Conservation (phyloP, 2,113 vertebrate species). For the Hypanus sabinus region DNA sequence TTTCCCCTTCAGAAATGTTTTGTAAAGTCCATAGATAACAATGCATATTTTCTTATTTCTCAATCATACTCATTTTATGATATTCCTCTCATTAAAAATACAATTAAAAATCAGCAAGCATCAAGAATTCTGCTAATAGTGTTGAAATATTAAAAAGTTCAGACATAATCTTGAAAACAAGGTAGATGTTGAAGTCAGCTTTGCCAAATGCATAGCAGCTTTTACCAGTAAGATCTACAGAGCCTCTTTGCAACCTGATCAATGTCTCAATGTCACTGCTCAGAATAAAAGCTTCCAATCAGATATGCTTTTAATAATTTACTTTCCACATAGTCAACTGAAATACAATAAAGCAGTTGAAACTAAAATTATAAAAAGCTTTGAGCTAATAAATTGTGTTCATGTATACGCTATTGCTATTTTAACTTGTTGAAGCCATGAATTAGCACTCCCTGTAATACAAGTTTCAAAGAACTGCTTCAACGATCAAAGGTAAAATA, state of each 20-base stretch:
- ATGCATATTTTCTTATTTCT: no score
- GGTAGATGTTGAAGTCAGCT: background rate
- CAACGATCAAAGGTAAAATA: constrained; percentile 9
- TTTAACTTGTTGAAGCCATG: background rate
- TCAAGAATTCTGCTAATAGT: background rate
- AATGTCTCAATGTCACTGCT: background rate
- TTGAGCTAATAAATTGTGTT: background rate
- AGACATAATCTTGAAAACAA: background rate
- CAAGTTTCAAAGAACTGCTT: background rate
- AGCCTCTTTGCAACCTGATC: background rate
- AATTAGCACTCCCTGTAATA: background rate
- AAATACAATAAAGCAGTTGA: background rate
- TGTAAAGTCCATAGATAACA: no score
- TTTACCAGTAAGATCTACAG: background rate
- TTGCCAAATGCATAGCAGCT: background rate
- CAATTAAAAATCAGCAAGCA: background rate
- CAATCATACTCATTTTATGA: no score
- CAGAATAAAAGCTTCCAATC: background rate
- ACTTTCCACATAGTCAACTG: background rate
- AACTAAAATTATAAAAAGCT: background rate
- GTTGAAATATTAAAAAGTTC: background rate
- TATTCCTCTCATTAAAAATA: no score
- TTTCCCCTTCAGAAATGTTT: no score
- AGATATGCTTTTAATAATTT: background rate
- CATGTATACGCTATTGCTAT: background rate